Evolutionary conservation across 2,888 invertebrate species (phyloP).

Genomic region (Caenorhabditis imperialis): DNA sequence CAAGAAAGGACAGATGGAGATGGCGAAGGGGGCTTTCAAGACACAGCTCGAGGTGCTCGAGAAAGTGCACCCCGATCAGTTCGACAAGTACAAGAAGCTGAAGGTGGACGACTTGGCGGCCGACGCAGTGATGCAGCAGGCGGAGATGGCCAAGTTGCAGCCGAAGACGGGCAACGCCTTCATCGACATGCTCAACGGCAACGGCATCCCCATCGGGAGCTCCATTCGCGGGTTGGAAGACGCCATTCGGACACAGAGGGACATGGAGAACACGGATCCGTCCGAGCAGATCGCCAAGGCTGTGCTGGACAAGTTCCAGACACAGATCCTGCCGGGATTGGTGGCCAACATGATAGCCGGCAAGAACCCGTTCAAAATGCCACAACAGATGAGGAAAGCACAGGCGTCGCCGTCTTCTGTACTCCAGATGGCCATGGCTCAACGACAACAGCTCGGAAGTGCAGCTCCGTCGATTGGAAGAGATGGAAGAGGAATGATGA

Average conservation of each 20-base stretch:
- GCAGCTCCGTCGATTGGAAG: background rate
- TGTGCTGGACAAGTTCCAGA: slow-evolving; percentile 73
- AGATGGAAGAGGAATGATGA: slow-evolving; percentile 9
- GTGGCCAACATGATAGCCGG: slow-evolving; percentile 74
- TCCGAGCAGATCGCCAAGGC: slow-evolving; percentile 74
- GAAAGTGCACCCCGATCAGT: slow-evolving; percentile 74
- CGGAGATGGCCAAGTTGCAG: slow-evolving; percentile 65
- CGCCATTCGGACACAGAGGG: slow-evolving; percentile 68
- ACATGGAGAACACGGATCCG: slow-evolving; percentile 70
- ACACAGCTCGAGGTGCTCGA: slow-evolving; percentile 72
- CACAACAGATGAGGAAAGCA: slow-evolving; percentile 47
- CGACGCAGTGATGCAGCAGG: slow-evolving; percentile 72
- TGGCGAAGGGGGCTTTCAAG: slow-evolving; percentile 74
- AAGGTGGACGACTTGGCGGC: slow-evolving; percentile 71
- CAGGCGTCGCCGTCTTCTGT: slow-evolving; percentile 46
- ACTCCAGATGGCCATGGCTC: slow-evolving; percentile 33
- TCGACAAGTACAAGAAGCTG: slow-evolving; percentile 69
- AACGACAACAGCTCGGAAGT: slow-evolving; percentile 24
- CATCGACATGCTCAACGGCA: slow-evolving; percentile 73
- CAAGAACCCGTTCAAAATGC: slow-evolving; percentile 67
- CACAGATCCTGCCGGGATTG: slow-evolving; percentile 73
- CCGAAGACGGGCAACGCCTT: slow-evolving; percentile 71
- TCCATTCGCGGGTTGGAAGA: slow-evolving; percentile 67
- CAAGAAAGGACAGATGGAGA: slow-evolving; percentile 73
- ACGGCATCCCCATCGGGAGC: slow-evolving; percentile 73